A percentile compares a stretch with the other conserved stretches of the same genome.
These are phyloP conservation scores for Eptatretus atami DNA, from an alignment of 2,797 vertebrate genomes.

Conservation along the genomic window DNA sequence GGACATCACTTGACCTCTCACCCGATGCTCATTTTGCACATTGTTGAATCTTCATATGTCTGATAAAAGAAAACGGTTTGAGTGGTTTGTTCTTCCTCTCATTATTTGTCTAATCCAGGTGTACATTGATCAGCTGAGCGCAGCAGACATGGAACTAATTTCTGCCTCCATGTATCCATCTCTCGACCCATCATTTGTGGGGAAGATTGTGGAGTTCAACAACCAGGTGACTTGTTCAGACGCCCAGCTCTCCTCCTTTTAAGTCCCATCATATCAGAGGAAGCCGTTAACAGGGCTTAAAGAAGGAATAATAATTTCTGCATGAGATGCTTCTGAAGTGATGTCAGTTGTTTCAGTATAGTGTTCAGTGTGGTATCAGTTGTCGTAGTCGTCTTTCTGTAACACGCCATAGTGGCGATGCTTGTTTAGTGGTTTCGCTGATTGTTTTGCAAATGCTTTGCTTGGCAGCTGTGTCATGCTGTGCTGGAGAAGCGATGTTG, in stretches of 20 bases:
- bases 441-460: too few species aligned
- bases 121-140: constrained; percentile 57
- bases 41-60: too few species aligned
- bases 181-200: constrained; percentile 32
- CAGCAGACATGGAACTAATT: constrained; percentile 70
- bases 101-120: constrained; percentile 21
- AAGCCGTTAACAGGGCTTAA: constrained; percentile 6
- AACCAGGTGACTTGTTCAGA: constrained; percentile 23
- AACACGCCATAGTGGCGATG: too few species aligned
- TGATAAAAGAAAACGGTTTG: too few species aligned
- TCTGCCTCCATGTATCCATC: constrained; percentile 40
- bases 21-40: too few species aligned
- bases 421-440: too few species aligned
- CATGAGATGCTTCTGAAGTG: background rate
- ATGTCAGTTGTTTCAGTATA: background rate
- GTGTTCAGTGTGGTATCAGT: background rate
- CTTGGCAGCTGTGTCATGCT: constrained; percentile 37
- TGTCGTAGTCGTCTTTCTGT: too few species aligned
- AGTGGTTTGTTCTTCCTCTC: background rate
- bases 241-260: too few species aligned
- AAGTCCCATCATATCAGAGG: too few species aligned
- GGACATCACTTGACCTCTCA: too few species aligned
- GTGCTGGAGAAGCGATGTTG: constrained; percentile 43
- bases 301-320: constrained; percentile 8
- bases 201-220: constrained; percentile 82